Base-by-base conservation (phyloP, 2,797 vertebrate genomes). In the Spinibarbus caldwelli region DNA sequence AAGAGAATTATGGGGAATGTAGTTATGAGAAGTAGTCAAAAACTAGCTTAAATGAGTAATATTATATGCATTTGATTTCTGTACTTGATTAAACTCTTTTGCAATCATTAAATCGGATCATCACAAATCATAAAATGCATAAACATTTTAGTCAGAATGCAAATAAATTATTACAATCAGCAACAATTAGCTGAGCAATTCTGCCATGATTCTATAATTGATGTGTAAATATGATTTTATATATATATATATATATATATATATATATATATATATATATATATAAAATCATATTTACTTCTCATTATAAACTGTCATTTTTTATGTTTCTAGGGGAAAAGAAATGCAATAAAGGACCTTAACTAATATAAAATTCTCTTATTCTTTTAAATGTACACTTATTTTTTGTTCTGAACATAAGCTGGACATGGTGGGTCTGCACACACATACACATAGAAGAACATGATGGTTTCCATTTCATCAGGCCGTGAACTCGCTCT, bases 401-500 rank as follows among this genome's bases (percentile, higher is more conserved):
- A 49, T 38, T 2, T 54, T 54, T 26, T 12, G 23, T 21, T 19
- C 15, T 14, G 3, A 19, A 67, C 31, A 34, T 34, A 26, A 38
- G 6, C 36, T 36, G 21, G 7, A 43, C n/a, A 41, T 34, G 15
- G 31, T 15, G 7, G 14, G 19, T 41, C 43, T 21, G 10, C 89
- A 90, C 87, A 87, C 88, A 76, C 47, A 86, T 7, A 38, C 6
- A 38, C 7, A 38, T 7, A 86, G 52, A 86, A 26, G 78, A 84
- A 88, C 49, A 87, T 54, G 84, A 85, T 89, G 88, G 93, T 90
- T 92, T 94, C 90, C 85, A 93, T 94, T 94, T 92, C 91, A 92
- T 86, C 86, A 91, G 92, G 92, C 91, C 93, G 79, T 90, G 94
- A 91, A 92, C 93, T 85, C 92, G 91, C 91, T 93, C 93, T 93